These are phyloP conservation scores for Pyrgus malvae DNA, from an alignment of 2,888 invertebrate genomes.

Conservation along the genomic window DNA sequence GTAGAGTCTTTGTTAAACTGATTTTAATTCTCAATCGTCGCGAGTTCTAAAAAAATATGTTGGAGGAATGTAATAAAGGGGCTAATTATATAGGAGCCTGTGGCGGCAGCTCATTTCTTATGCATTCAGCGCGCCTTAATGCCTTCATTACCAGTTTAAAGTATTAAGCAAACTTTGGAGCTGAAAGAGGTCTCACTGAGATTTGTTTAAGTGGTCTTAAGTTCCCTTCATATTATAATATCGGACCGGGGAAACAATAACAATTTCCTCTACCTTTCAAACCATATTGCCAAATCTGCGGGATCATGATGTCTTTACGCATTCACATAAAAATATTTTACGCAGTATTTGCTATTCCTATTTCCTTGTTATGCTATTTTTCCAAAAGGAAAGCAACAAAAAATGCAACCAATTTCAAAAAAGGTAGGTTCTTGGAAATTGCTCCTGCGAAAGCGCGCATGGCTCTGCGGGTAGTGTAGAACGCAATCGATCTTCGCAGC, in stretches of 20 bases:
- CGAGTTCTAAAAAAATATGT: slow-evolving; percentile 37
- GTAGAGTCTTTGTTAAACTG: slow-evolving; percentile 21
- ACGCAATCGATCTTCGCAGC: too few species aligned
- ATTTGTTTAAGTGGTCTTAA: slow-evolving; percentile 63
- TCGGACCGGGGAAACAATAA: slow-evolving; percentile 44
- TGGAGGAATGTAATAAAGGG: slow-evolving; percentile 45
- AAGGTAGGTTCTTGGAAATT: too few species aligned
- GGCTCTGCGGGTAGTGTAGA: too few species aligned
- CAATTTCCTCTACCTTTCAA: slow-evolving; percentile 34
- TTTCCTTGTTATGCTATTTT: neutral
- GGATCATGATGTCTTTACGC: slow-evolving; percentile 45
- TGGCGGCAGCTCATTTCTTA: slow-evolving; percentile 66
- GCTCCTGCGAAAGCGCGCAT: too few species aligned
- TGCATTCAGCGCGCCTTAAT: slow-evolving; percentile 78
- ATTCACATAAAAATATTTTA: slow-evolving; percentile 46
- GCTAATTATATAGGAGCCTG: slow-evolving; percentile 65
- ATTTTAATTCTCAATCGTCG: slow-evolving; percentile 26
- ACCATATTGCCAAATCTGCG: slow-evolving; percentile 2
- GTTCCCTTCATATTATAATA: slow-evolving; percentile 46
- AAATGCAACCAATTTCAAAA: too few species aligned
- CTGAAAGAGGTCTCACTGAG: slow-evolving; percentile 59
- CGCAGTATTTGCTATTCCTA: neutral
- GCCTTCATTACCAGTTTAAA: slow-evolving; percentile 80
- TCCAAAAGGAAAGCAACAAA: too few species aligned
- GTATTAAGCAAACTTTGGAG: slow-evolving; percentile 75